phyloP scores from a whole-genome alignment of 2,797 vertebrate species.

The Chelon auratus region DNA sequence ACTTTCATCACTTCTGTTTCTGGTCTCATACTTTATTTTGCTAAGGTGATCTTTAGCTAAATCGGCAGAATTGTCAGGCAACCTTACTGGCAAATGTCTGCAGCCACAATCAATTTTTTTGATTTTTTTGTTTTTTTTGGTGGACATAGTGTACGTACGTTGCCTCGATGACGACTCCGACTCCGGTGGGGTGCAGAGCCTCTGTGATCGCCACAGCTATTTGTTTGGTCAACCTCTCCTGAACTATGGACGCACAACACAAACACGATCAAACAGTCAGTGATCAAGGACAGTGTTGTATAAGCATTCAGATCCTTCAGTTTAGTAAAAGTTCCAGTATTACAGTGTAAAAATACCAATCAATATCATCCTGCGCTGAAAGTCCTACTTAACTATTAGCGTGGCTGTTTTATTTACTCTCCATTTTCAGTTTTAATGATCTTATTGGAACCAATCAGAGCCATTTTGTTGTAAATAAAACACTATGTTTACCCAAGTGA shows the following conservation, averaged over 20 bases:
- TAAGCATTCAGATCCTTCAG: not conserved
- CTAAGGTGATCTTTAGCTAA: no score
- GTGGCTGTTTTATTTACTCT: no score
- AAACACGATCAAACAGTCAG: conserved; percentile 24
- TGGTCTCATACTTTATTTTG: no score
- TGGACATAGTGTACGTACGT: conserved; percentile 82
- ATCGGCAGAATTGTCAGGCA: no score
- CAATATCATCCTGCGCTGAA: not conserved
- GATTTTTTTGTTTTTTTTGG: no score
- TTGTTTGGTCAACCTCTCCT: conserved; percentile 97
- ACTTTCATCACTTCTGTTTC: no score
- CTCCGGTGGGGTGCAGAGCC: conserved; percentile 93
- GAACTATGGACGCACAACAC: conserved; percentile 84
- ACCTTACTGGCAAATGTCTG: no score
- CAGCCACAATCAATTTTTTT: no score
- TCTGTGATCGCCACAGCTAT: conserved; percentile 97
- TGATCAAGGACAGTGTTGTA: not conserved
- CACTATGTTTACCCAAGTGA: no score
- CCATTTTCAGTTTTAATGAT: no score
- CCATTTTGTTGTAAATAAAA: no score
- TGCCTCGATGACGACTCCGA: conserved; percentile 95
- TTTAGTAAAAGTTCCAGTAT: not conserved
- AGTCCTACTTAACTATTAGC: not conserved
- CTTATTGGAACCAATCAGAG: no score
- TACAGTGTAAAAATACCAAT: not conserved